Percentiles rank a stretch among this genome's conserved stretches.
Evolutionary conservation across 1,140 invertebrate genomes (phyloP).

Genomic region (Thaumatotibia leucotreta): DNA sequence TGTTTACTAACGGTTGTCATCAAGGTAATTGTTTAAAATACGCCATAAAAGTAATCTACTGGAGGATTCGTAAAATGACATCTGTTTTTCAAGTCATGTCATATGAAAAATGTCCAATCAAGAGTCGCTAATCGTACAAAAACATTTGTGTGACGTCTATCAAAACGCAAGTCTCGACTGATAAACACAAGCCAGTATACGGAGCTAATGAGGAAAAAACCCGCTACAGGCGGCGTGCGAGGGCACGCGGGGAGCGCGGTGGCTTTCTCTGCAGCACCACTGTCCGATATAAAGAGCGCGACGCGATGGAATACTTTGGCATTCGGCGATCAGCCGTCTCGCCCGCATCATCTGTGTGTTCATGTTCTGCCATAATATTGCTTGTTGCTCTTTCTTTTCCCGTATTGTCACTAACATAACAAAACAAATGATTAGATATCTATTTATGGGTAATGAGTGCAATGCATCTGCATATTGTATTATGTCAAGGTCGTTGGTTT

Average conservation of each 20-base stretch:
- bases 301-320: slow-evolving; percentile 68
- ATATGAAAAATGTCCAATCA: background rate
- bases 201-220: slow-evolving; percentile 73
- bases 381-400: slow-evolving; percentile 41
- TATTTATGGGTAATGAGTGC: slow-evolving; percentile 63
- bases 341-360: slow-evolving; percentile 57
- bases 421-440: slow-evolving; percentile 54
- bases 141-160: slow-evolving; percentile 23
- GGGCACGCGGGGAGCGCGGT: slow-evolving; percentile 54
- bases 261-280: slow-evolving; percentile 65
- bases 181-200: slow-evolving; percentile 61
- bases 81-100: background rate
- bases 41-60: background rate
- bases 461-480: slow-evolving; percentile 60
- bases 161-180: slow-evolving; percentile 46
- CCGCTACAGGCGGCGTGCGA: slow-evolving; percentile 52
- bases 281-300: slow-evolving; percentile 69
- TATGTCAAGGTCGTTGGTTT: slow-evolving; percentile 72
- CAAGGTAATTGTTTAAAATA: background rate
- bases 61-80: slow-evolving; percentile 13
- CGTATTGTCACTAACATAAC: slow-evolving; percentile 56
- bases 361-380: slow-evolving; percentile 46
- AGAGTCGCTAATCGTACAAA: slow-evolving; percentile 3
- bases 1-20: background rate
- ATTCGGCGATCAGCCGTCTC: slow-evolving; percentile 73